Conservation (phyloP, 2,797 vertebrate genomes). For the Gobionotothen gibberifrons region DNA sequence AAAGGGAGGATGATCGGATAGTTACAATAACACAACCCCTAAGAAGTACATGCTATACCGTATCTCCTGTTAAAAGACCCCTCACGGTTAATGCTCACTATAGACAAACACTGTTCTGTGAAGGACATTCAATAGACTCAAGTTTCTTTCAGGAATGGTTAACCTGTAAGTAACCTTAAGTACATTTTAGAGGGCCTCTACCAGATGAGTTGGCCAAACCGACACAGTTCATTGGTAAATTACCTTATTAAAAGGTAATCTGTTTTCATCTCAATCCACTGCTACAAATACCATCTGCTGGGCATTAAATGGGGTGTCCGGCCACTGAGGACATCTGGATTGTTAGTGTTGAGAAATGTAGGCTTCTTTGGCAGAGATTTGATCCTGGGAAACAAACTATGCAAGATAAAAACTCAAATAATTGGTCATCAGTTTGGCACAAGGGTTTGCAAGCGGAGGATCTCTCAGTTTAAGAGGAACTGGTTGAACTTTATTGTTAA, state of each 20-base stretch:
- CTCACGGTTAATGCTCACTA: conserved; percentile 26
- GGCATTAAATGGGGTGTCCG: conserved; percentile 62
- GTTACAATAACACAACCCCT: conserved; percentile 71
- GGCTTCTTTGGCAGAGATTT: conserved; percentile 39
- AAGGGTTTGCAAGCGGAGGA: conserved; percentile 10
- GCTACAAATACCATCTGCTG: conserved; percentile 68
- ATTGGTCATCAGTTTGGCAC: conserved; percentile 24
- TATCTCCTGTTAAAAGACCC: conserved; percentile 45
- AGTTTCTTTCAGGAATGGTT: conserved; percentile 34
- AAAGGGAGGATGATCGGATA: conserved; percentile 49
- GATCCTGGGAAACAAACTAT: conserved; percentile 47
- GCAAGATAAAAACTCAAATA: conserved; percentile 38
- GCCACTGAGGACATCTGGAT: conserved; percentile 66
- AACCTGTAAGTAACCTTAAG: conserved; percentile 43
- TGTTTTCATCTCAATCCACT: conserved; percentile 60
- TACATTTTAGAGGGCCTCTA: conserved; percentile 35
- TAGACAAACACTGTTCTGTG: conserved; percentile 22
- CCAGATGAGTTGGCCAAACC: conserved; percentile 47
- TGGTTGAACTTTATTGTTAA: conserved; percentile 14
- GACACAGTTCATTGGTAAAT: conserved; percentile 66
- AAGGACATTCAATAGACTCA: conserved; percentile 18
- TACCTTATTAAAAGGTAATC: conserved; percentile 73
- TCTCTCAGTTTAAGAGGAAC: conserved; percentile 30
- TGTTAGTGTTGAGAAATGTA: conserved; percentile 44
- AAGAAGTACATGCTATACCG: conserved; percentile 49